phyloP scores from a whole-genome alignment of 2,888 invertebrate species.

The Oscheius sp. region DNA sequence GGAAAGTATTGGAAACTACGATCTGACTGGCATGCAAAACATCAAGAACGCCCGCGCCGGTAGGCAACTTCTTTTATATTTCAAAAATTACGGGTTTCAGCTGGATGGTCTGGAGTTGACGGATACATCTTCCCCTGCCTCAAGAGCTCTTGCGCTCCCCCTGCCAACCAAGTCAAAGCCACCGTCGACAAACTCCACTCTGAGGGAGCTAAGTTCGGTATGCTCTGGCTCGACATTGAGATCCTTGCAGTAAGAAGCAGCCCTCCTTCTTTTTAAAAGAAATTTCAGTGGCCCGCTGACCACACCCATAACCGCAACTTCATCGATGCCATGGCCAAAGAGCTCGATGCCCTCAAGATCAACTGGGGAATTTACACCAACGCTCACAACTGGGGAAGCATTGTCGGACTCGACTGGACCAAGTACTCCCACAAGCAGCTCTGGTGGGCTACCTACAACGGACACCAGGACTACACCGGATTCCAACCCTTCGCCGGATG shows the following conservation, averaged over 20 bases:
- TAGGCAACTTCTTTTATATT: constrained; percentile 8
- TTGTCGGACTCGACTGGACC: constrained; percentile 58
- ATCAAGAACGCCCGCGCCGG: constrained; percentile 59
- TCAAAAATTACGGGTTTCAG: constrained; percentile 16
- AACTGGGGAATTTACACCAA: constrained; percentile 59
- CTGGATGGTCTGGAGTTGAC: constrained; percentile 48
- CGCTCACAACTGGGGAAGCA: constrained; percentile 58
- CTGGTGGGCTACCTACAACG: constrained; percentile 62
- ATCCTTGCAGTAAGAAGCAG: constrained; percentile 22
- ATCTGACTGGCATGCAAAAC: constrained; percentile 56
- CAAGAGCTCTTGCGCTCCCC: constrained; percentile 42
- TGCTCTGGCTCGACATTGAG: constrained; percentile 56
- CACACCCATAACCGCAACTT: constrained; percentile 28
- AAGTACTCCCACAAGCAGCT: constrained; percentile 45
- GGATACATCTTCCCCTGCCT: constrained; percentile 58
- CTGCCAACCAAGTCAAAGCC: constrained; percentile 39
- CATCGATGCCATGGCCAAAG: constrained; percentile 39
- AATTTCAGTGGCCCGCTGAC: constrained; percentile 38
- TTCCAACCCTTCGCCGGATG: constrained; percentile 54
- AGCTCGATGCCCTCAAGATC: constrained; percentile 34
- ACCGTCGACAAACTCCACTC: constrained; percentile 33
- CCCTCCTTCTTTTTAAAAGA: not conserved
- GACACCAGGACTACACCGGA: constrained; percentile 38
- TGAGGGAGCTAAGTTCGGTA: constrained; percentile 39
- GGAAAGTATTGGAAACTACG: constrained; percentile 49